Base-by-base conservation (phyloP, 2,113 vertebrate genomes). In the Benthochromis sp. region DNA sequence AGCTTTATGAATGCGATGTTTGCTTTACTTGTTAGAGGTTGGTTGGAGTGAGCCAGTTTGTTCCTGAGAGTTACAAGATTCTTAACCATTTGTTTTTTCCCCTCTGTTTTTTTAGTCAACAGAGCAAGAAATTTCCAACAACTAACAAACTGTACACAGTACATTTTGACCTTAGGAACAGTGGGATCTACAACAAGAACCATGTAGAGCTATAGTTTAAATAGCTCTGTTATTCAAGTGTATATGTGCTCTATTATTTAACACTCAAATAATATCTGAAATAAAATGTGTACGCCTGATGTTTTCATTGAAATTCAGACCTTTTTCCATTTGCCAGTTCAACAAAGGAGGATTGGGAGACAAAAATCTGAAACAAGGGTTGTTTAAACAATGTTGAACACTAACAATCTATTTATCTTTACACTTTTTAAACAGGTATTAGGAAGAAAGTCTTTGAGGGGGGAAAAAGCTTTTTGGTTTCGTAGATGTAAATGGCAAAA, bases 391-490 rank as follows among this genome's bases (percentile, higher is more conserved):
- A 13, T 13, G 61, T 66, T 66, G 61, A 66, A 38, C 6, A 66
- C 4, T 66, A 66, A 66, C 61, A n/a, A 0, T 66, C 31, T 66
- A 66, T 66, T 66, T 66, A 66, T 66, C 36, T 24, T 43, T 43
- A 71, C 38, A 43, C n/a, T 14, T 71, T 43, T 16, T 71, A 71
- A 71, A 43, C 12, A 71, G 38, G n/a, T 5, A 71, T 43, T 2
- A 21, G 11, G 36, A 69, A 40, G 11, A 24, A 71, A 43, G 38
- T 40, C 4, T 66, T n/a, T 5, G 31, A 6, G 9, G 6, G 5
- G 2, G 17, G 0, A 0, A 0, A 3, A 27, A 31, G 59, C 6
- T n/a, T 66, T 38, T 66, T 38, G 61, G 34, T 38, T 66, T 21
- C 0, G 0, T 38, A 66, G 10, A 12, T 66, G 31, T 66, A 66